phyloP scores from a whole-genome alignment of 1,140 invertebrate species.

The Tetramorium alpestre region DNA sequence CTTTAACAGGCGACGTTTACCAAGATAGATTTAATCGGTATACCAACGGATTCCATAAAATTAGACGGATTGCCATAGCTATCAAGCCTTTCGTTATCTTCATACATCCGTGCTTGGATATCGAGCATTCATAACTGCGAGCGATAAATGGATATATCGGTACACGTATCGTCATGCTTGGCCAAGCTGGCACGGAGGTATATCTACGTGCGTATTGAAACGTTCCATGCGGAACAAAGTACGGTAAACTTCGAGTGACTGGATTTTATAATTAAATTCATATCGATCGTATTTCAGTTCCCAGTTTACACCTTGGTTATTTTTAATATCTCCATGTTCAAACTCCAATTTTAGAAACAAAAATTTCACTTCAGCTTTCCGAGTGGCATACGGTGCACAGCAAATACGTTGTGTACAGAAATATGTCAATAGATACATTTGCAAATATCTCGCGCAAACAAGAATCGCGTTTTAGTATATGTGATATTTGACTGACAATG shows the following conservation, averaged over 20 bases:
- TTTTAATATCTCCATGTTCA: constrained; percentile 68
- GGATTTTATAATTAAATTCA: constrained; percentile 73
- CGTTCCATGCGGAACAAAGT: constrained; percentile 23
- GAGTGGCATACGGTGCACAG: background rate
- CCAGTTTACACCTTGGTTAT: constrained; percentile 64
- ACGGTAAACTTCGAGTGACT: constrained; percentile 63
- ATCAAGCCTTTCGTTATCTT: constrained; percentile 51
- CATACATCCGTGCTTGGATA: constrained; percentile 27
- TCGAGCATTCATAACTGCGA: constrained; percentile 63
- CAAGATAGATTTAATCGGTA: constrained; percentile 18
- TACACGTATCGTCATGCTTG: constrained; percentile 52
- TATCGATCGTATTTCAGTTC: constrained; percentile 59
- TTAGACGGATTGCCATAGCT: constrained; percentile 35
- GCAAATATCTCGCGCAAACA: background rate
- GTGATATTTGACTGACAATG: background rate
- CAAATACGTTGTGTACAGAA: background rate
- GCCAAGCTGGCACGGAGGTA: constrained; percentile 37
- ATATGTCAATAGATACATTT: constrained; percentile 23
- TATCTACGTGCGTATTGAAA: constrained; percentile 56
- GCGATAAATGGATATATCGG: constrained; percentile 68
- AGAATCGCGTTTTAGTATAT: background rate
- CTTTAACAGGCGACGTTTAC: background rate
- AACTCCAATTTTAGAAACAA: background rate
- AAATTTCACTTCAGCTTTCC: background rate
- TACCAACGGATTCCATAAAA: constrained; percentile 9